Evolutionary conservation across 2,113 vertebrate species (phyloP).

Genomic region (Macrotus californicus): DNA sequence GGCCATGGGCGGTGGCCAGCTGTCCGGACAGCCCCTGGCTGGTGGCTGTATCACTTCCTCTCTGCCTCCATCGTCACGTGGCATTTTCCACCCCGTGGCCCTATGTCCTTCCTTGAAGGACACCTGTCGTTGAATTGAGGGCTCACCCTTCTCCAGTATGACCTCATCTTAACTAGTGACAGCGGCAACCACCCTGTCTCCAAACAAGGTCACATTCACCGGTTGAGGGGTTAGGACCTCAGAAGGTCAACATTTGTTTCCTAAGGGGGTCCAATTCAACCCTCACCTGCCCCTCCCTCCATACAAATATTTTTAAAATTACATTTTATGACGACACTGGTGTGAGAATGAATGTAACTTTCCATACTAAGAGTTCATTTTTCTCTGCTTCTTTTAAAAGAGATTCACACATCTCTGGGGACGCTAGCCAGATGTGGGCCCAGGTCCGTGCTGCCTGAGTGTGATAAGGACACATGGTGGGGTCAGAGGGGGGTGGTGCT

Average conservation of each 20-base stretch:
- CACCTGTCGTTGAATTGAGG: no score
- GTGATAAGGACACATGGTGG: accelerated
- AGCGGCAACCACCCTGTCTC: background rate
- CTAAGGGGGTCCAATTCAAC: background rate
- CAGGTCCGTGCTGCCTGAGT: accelerated
- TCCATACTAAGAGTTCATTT: background rate
- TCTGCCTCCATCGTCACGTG: background rate
- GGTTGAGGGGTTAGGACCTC: accelerated
- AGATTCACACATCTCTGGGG: background rate
- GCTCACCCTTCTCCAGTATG: no score
- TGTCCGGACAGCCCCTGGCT: background rate
- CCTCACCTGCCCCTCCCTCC: background rate
- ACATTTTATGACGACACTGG: no score
- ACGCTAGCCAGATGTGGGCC: accelerated
- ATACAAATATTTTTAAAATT: background rate
- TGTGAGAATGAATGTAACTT: background rate
- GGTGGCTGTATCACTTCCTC: accelerated
- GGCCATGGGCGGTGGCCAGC: accelerated
- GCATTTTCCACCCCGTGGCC: background rate
- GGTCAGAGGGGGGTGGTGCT: accelerated
- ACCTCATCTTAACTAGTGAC: background rate
- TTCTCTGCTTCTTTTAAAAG: background rate
- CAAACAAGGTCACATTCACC: background rate
- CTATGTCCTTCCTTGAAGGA: background rate
- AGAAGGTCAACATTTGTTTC: no score